Evolutionary conservation across 2,888 invertebrate genomes (phyloP).

Genomic region (Papilio demoleus): DNA sequence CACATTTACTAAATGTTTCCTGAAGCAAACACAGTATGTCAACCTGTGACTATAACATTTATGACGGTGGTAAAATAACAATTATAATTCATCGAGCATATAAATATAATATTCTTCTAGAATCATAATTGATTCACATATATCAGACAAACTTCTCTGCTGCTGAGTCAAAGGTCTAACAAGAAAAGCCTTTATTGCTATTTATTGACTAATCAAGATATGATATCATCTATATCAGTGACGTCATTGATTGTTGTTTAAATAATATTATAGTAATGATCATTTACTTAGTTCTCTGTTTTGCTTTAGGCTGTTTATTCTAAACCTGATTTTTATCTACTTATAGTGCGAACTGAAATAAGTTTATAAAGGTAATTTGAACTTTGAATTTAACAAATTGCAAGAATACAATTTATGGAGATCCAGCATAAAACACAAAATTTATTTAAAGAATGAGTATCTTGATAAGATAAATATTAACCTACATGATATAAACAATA

Average conservation of each 20-base stretch:
- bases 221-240: conserved; percentile 2
- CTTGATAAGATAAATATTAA: no score
- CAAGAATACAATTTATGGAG: no score
- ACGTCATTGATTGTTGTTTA: neutral
- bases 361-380: neutral
- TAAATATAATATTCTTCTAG: neutral
- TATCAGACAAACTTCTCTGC: neutral
- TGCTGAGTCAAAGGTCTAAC: conserved; percentile 4
- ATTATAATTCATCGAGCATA: conserved; percentile 1
- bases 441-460: no score
- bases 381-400: no score
- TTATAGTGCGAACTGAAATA: neutral
- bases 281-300: neutral
- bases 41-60: neutral
- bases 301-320: neutral
- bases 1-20: neutral
- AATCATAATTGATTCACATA: neutral
- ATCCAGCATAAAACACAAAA: no score
- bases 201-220: neutral
- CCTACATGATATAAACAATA: no score
- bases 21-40: neutral
- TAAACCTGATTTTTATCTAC: neutral
- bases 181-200: no score
- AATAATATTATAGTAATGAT: neutral
- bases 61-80: neutral